A percentile compares a stretch with the other conserved stretches of the same genome.
These are phyloP conservation scores for Lydus trimaculatus DNA, from an alignment of 2,888 invertebrate genomes.

Conservation along the genomic window DNA sequence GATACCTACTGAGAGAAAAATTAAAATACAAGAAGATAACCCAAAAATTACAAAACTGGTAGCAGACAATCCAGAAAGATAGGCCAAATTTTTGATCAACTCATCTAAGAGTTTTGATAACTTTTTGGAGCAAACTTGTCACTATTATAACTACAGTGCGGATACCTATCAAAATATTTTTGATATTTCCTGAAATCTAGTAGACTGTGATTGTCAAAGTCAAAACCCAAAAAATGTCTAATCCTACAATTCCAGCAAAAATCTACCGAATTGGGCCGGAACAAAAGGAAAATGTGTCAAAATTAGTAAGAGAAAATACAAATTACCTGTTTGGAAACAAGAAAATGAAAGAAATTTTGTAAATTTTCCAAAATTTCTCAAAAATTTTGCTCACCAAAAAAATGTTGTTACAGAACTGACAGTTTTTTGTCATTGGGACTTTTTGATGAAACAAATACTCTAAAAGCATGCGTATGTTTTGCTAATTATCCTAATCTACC, in stretches of 20 bases:
- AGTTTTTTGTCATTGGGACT: slow-evolving; percentile 62
- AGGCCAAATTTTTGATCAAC: too few relatives aligned
- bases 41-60: too few relatives aligned
- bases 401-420: slow-evolving; percentile 60
- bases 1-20: too few relatives aligned
- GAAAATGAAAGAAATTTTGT: slow-evolving; percentile 33
- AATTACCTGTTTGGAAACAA: slow-evolving; percentile 38
- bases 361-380: slow-evolving; percentile 16
- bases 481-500: slow-evolving; percentile 66
- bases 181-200: too few relatives aligned
- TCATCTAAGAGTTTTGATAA: too few relatives aligned
- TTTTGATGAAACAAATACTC: slow-evolving; percentile 49
- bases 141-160: too few relatives aligned
- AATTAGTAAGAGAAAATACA: slow-evolving; percentile 28
- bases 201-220: not conserved
- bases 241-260: not conserved
- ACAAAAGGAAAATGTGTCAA: slow-evolving; percentile 28
- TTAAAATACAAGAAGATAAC: too few relatives aligned
- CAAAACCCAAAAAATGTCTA: slow-evolving; percentile 13
- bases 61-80: too few relatives aligned
- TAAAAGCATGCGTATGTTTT: slow-evolving; percentile 58
- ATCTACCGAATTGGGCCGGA: slow-evolving; percentile 24
- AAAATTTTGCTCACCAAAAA: not conserved
- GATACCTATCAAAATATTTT: too few relatives aligned
- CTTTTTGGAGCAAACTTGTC: too few relatives aligned